These are phyloP conservation scores for Drosophila merina DNA, from an alignment of 2,888 invertebrate species.

Conservation along the genomic window DNA sequence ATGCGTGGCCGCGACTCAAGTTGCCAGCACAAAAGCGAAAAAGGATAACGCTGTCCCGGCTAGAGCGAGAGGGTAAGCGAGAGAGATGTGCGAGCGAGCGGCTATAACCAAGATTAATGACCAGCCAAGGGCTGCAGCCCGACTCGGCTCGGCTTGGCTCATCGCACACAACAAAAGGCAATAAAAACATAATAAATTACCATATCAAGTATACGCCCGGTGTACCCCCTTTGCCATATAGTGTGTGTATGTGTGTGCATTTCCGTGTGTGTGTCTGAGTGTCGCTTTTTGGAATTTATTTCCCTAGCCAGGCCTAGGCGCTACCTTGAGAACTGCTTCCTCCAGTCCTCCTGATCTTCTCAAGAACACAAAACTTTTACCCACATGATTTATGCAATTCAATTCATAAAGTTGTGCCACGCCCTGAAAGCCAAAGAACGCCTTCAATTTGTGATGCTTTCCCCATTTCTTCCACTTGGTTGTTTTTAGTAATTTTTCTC, in stretches of 20 bases:
- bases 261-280: slow-evolving; percentile 38
- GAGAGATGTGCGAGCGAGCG: slow-evolving; percentile 49
- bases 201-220: slow-evolving; percentile 78
- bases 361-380: slow-evolving; percentile 47
- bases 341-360: slow-evolving; percentile 11
- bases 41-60: slow-evolving; percentile 67
- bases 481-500: slow-evolving; percentile 42
- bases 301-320: slow-evolving; percentile 6
- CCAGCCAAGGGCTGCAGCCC: slow-evolving; percentile 71
- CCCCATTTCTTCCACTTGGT: slow-evolving; percentile 34
- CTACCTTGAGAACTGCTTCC: slow-evolving; percentile 14
- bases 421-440: slow-evolving; percentile 15
- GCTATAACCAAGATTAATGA: slow-evolving; percentile 82
- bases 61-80: slow-evolving; percentile 5
- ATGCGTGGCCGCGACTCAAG: slow-evolving; percentile 69
- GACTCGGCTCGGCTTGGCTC: slow-evolving; percentile 53
- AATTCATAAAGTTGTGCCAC: slow-evolving; percentile 74
- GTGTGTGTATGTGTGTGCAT: slow-evolving; percentile 52
- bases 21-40: slow-evolving; percentile 66
- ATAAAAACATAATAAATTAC: slow-evolving; percentile 82
- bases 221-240: neutral
- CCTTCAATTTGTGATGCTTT: slow-evolving; percentile 47
- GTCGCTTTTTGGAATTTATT: slow-evolving; percentile 35
- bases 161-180: slow-evolving; percentile 72
- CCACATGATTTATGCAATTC: slow-evolving; percentile 78